Evolutionary conservation across 23 tunicate species (phyloP), one percentile per base, ranked within the genome.

Genomic region (Halocynthia aurantium): DNA sequence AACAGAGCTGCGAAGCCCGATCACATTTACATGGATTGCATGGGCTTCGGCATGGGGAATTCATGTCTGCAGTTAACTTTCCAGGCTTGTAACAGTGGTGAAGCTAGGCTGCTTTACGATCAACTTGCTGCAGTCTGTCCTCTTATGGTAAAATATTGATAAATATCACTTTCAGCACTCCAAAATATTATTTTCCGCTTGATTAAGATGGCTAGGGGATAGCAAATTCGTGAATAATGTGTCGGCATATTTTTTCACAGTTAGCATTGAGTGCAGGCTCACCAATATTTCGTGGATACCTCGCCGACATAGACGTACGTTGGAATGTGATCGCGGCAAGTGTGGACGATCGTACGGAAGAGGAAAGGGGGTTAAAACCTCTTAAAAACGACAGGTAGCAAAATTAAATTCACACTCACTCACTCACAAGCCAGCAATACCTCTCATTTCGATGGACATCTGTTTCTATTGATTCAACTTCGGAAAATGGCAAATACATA

Each of bases 11-110:
- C 89, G 52, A 92, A 92, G 55, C 98, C 98, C 5, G 92, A 92
- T 73, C 98, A 92, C 70, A 86, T 92, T 22, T 92, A 92, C 88
- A 92, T 92, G 98, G 98, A 92, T 76, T 92, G 98, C 57, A 92
- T 92, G 98, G 98, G 98, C 10, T 92, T 92, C 63, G 98, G 98
- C 6, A 92, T 92, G 98, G 98, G 98, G 51, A 83, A 81, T 52
- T 82, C 75, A 20, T 86, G 98, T 62, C 55, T 92, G 52, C 98
- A 92, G 55, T 77, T 92, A 15, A 92, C 98, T 8, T 92, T 92
- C 67, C 98, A 92, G 75, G 98, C 98, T 55, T 92, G 92, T 61
- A 84, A 92, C 55, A 76, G 86, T 13, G 83, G 73, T 9, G 98
- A 92, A 75, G 98, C 98, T 5, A 86, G 84, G 63, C 80, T 77